Evolutionary conservation across 2,888 invertebrate genomes (phyloP).

Genomic region (Drosophila meridiana): DNA sequence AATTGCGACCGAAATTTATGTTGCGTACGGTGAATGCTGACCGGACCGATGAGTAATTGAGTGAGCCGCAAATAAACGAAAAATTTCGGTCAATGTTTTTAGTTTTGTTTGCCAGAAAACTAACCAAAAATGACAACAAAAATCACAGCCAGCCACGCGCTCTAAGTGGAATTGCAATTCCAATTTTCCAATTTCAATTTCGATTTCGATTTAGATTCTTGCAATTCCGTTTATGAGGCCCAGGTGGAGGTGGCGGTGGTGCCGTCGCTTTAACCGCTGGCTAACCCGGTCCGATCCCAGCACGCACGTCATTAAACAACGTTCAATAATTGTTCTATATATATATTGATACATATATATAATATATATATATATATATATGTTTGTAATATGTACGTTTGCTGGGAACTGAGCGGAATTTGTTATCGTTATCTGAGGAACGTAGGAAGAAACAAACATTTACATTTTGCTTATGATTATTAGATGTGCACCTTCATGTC

Average conservation of each 20-base stretch:
- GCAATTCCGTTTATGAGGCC: conserved; percentile 67
- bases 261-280: conserved; percentile 45
- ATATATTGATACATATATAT: conserved; percentile 2
- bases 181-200: conserved; percentile 28
- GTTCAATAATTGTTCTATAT: conserved; percentile 28
- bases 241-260: conserved; percentile 27
- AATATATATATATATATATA: conserved; percentile 12
- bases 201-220: conserved; percentile 27
- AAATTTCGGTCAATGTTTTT: conserved; percentile 83
- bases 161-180: conserved; percentile 75
- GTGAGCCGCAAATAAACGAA: conserved; percentile 46
- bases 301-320: conserved; percentile 60
- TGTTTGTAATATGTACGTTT: conserved; percentile 50
- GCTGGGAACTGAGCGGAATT: conserved; percentile 70
- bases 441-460: conserved; percentile 79
- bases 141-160: conserved; percentile 28
- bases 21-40: conserved; percentile 50
- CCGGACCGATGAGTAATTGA: conserved; percentile 35
- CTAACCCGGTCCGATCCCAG: conserved; percentile 63
- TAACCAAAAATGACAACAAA: conserved; percentile 36
- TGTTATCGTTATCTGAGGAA: conserved; percentile 54
- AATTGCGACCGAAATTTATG: conserved; percentile 82
- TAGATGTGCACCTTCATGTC: conserved; percentile 50
- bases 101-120: conserved; percentile 40
- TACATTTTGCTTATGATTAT: conserved; percentile 57